phyloP scores from a whole-genome alignment of 2,888 invertebrate species.

The Brenthis ino region DNA sequence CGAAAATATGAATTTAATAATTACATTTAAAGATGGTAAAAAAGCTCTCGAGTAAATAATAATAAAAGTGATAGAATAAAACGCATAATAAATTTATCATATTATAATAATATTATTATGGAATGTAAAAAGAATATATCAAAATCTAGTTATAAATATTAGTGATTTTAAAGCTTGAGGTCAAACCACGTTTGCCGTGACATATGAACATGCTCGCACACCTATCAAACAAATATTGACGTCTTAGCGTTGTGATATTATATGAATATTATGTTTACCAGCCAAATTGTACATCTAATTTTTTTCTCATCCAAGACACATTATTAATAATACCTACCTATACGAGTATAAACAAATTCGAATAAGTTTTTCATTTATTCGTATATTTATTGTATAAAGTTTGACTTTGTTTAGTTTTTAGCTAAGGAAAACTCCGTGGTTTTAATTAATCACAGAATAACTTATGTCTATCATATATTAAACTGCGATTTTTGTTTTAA shows the following conservation, averaged over 20 bases:
- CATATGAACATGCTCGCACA: conserved; percentile 28
- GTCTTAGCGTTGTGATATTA: neutral
- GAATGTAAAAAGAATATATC: conserved; percentile 21
- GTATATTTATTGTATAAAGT: no score
- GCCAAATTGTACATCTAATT: conserved; percentile 4
- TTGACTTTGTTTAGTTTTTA: no score
- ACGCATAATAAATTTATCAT: neutral
- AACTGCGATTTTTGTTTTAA: no score
- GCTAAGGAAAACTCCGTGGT: no score
- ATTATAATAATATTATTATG: conserved; percentile 5
- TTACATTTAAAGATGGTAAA: no score
- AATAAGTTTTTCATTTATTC: no score
- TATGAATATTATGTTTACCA: conserved; percentile 5
- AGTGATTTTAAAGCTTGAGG: conserved; percentile 30
- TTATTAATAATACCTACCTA: no score
- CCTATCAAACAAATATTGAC: conserved; percentile 14
- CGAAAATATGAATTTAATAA: no score
- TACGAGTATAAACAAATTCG: no score
- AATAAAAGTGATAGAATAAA: neutral
- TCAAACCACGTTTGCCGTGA: conserved; percentile 44
- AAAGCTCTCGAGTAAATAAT: no score
- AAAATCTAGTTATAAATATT: conserved; percentile 30
- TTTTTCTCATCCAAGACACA: neutral
- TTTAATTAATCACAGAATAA: no score
- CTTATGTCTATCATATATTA: no score